Evolutionary conservation across 2,113 vertebrate species (phyloP), one percentile per base, ranked within the genome.

Genomic region (Balaenoptera acutorostrata): DNA sequence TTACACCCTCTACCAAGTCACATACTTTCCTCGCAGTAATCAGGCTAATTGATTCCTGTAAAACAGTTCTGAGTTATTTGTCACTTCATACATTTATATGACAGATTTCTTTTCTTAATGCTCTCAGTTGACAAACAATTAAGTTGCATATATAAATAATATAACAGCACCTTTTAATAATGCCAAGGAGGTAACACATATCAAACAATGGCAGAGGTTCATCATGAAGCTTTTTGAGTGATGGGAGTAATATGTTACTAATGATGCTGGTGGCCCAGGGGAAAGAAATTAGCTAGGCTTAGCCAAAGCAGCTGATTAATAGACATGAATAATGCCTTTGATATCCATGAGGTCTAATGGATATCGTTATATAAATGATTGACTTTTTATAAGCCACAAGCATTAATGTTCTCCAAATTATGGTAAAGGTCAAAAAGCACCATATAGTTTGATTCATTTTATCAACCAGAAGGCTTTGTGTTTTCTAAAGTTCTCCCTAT

Each of bases 401-500:
- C 33, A 95, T 97, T 97, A 97, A 72, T 82, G 92, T 96, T 97
- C 92, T 89, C n/a, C 87, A 86, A 98, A 96, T 69, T 95, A 41
- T 95, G 64, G 57, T 95, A 97, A 98, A 98, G 68, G 91, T 97
- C 90, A 95, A 98, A 98, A 98, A 97, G 61, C 5, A 97, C 31
- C 69, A 95, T 85, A 98, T 98, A 93, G n/a, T 93, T 98, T 98
- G 93, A 98, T 97, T 98, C 81, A 97, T 97, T 96, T 96, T 97
- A 96, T 96, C 98, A 98, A 98, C 90, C 59, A 98, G 96, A 98
- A 69, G 20, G 46, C 69, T 97, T 92, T 1, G 0, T 97, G 46
- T 96, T 97, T 98, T 97, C 97, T 91, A 92, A 97, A 98, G 78
- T 15, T 96, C 41, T 97, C 21, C 11, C 7, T 21, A 33, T 27